These are phyloP conservation scores for Plumapathes pennacea DNA, from an alignment of 92 coral and sea anemone species.

Conservation along the genomic window DNA sequence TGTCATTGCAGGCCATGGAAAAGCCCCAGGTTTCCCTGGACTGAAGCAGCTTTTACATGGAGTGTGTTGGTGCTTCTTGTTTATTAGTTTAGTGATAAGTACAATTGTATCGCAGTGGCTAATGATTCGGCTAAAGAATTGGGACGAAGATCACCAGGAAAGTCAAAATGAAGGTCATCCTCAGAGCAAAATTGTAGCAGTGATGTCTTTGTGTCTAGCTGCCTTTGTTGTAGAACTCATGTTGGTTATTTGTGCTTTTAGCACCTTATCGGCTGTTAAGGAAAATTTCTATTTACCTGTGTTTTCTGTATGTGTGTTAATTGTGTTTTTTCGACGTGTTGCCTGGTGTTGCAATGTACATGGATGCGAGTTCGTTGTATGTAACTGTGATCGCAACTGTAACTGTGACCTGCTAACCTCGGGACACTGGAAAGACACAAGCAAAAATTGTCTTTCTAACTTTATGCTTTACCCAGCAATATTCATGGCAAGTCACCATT, in stretches of 20 bases:
- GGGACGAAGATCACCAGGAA: neutral
- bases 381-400: neutral
- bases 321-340: neutral
- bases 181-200: neutral
- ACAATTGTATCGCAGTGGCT: neutral
- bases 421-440: neutral
- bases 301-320: neutral
- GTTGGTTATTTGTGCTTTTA: neutral
- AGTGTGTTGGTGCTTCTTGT: neutral
- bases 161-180: neutral
- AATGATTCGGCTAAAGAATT: neutral
- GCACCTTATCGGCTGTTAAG: neutral
- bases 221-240: neutral
- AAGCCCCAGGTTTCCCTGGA: neutral
- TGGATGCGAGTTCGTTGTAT: neutral
- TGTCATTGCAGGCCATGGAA: slow-evolving; percentile 28
- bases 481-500: slow-evolving; percentile 31
- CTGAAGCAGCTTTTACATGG: neutral
- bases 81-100: neutral
- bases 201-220: neutral
- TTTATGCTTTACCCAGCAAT: slow-evolving; percentile 22
- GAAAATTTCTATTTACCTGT: neutral
- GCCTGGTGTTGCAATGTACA: neutral
- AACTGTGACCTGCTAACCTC: neutral
- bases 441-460: neutral